Evolutionary conservation across 53 echinoderm and acorn worm species (phyloP).

Genomic region (Arbacia lixula): DNA sequence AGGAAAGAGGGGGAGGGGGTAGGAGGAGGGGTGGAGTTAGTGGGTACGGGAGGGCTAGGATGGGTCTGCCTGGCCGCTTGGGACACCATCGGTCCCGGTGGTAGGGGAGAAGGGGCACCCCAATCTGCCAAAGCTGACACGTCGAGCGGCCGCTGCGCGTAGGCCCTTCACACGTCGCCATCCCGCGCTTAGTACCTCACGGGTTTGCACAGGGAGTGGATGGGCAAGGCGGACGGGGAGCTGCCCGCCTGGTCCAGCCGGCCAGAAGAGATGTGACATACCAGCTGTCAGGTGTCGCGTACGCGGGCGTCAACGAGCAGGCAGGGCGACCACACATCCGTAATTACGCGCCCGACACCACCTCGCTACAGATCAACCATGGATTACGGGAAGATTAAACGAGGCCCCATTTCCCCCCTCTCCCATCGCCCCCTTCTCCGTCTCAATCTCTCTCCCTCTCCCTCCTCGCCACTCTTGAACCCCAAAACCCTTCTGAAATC

Average conservation of each 20-base stretch:
- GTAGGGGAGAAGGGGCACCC: constrained; percentile 13
- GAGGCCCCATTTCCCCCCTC: constrained; percentile 21
- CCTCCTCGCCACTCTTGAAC: too few relatives aligned
- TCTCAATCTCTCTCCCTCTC: too few relatives aligned
- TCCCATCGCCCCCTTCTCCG: constrained; percentile 7
- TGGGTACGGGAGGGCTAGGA: too few relatives aligned
- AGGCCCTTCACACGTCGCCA: constrained; percentile 27
- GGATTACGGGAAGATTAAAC: constrained; percentile 49
- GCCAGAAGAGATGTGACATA: constrained; percentile 36
- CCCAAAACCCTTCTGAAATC: too few relatives aligned
- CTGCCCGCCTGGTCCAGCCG: constrained; percentile 32
- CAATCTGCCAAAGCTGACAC: constrained; percentile 47
- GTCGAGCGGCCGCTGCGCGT: constrained; percentile 40
- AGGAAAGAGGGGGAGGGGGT: too few relatives aligned
- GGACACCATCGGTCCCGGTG: constrained; percentile 6
- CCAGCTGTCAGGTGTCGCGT: constrained; percentile 48
- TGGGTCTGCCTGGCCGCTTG: too few relatives aligned
- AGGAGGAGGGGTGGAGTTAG: too few relatives aligned
- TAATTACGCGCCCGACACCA: constrained; percentile 46
- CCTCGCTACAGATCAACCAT: constrained; percentile 31
- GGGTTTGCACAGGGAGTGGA: constrained; percentile 53
- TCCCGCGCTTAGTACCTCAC: constrained; percentile 34
- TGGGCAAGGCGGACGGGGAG: constrained; percentile 16
- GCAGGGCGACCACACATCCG: constrained; percentile 23
- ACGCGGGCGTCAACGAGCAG: constrained; percentile 45